phyloP scores from a whole-genome alignment of 2,888 invertebrate species.

The Lobophora halterata region DNA sequence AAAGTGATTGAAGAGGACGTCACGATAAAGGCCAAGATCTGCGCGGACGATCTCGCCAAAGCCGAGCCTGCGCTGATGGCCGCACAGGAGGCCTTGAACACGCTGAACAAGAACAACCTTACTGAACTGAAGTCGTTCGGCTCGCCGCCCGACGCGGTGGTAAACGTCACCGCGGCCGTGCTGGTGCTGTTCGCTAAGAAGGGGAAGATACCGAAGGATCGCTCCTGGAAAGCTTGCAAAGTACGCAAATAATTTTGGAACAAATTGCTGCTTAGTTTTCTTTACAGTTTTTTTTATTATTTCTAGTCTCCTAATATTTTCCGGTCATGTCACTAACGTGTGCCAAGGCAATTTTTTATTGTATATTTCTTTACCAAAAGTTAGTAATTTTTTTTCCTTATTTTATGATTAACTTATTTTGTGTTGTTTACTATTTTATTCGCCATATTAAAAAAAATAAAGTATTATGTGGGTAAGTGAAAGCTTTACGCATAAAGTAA shows the following conservation, averaged over 20 bases:
- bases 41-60: conserved; percentile 93
- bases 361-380: too few relatives aligned
- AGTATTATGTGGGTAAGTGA: too few relatives aligned
- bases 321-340: too few relatives aligned
- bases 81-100: conserved; percentile 94
- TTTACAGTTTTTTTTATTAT: too few relatives aligned
- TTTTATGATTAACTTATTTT: too few relatives aligned
- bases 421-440: neutral
- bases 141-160: conserved; percentile 93
- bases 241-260: too few relatives aligned
- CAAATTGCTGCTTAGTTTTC: too few relatives aligned
- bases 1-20: conserved; percentile 94
- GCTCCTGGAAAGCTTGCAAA: conserved; percentile 95
- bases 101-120: conserved; percentile 94
- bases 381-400: too few relatives aligned
- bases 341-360: too few relatives aligned
- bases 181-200: conserved; percentile 90
- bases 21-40: conserved; percentile 90
- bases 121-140: conserved; percentile 97
- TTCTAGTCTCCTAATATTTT: too few relatives aligned
- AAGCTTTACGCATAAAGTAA: too few relatives aligned
- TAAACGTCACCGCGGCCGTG: conserved; percentile 92
- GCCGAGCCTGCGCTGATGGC: conserved; percentile 95
- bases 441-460: neutral
- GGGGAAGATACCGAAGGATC: conserved; percentile 94